These are phyloP conservation scores for Thalpophila matura DNA, from an alignment of 2,888 invertebrate species.

Conservation along the genomic window DNA sequence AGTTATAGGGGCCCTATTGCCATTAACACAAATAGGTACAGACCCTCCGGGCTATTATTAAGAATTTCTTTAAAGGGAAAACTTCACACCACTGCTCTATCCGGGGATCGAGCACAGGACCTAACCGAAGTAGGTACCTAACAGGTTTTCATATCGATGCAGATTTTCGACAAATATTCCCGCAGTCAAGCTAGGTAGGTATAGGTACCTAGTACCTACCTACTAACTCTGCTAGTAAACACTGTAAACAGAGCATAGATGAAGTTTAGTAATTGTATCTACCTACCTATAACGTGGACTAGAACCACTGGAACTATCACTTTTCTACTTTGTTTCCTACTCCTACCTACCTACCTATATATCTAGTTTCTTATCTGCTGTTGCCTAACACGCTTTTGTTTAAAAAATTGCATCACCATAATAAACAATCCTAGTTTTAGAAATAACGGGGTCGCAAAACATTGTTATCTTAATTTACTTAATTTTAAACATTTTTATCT, in stretches of 20 bases:
- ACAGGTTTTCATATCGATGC: conserved; percentile 40
- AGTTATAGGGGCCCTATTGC: too few species aligned
- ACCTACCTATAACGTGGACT: not conserved
- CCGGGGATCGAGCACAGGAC: too few species aligned
- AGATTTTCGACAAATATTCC: conserved; percentile 43
- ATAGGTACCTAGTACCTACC: conserved; percentile 9
- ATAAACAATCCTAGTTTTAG: conserved; percentile 38
- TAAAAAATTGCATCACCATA: conserved; percentile 36
- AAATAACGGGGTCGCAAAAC: conserved; percentile 52
- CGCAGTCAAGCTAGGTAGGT: not conserved
- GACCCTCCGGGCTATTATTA: too few species aligned
- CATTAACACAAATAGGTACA: too few species aligned
- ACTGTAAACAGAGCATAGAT: conserved; percentile 47
- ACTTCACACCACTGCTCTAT: too few species aligned
- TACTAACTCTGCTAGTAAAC: conserved; percentile 29
- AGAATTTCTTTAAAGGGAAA: too few species aligned
- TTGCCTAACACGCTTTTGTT: conserved; percentile 35
- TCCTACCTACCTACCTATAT: not conserved
- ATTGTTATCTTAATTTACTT: conserved; percentile 54
- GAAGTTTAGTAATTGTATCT: conserved; percentile 20
- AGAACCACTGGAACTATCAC: conserved; percentile 14
- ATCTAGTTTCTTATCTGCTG: conserved; percentile 30
- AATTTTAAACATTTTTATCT: conserved; percentile 55
- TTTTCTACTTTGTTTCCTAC: not conserved
- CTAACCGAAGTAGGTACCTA: too few species aligned